Conservation (phyloP, 2,113 vertebrate genomes). For the Excalfactoria chinensis region DNA sequence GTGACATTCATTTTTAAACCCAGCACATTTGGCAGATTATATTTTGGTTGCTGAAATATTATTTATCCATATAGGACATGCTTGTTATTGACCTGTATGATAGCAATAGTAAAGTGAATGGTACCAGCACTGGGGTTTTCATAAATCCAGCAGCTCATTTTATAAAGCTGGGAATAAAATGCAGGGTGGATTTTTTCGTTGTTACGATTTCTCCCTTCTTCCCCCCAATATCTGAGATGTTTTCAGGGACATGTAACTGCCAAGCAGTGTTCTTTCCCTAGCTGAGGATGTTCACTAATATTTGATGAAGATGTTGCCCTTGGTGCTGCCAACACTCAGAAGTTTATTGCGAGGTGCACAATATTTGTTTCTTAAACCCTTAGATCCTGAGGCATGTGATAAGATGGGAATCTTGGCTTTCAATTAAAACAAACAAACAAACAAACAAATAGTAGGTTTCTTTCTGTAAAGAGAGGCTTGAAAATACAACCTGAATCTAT, state of each 20-base stretch:
- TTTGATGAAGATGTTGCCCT: constrained; percentile 48
- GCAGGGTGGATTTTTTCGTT: not conserved
- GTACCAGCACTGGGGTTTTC: not conserved
- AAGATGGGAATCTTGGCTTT: not conserved
- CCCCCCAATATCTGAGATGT: not conserved
- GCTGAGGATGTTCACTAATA: constrained; percentile 1
- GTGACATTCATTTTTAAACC: constrained; percentile 6
- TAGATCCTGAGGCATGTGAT: constrained; percentile 38
- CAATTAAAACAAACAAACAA: not conserved
- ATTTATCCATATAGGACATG: not conserved
- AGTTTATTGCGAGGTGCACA: not conserved
- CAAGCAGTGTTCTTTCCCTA: not conserved
- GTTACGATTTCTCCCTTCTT: not conserved
- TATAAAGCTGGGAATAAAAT: not conserved
- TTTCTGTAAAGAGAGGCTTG: not conserved
- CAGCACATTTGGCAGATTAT: not conserved
- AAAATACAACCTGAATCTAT: not conserved
- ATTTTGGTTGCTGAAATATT: not conserved
- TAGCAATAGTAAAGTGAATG: not conserved
- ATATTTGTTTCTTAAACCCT: constrained; percentile 43
- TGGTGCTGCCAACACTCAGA: not conserved
- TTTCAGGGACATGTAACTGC: not conserved
- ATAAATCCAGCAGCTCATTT: not conserved
- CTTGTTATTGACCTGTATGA: not conserved
- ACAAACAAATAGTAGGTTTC: not conserved